Conservation (phyloP, 2,113 vertebrate genomes). For the Platycercus adscitus region DNA sequence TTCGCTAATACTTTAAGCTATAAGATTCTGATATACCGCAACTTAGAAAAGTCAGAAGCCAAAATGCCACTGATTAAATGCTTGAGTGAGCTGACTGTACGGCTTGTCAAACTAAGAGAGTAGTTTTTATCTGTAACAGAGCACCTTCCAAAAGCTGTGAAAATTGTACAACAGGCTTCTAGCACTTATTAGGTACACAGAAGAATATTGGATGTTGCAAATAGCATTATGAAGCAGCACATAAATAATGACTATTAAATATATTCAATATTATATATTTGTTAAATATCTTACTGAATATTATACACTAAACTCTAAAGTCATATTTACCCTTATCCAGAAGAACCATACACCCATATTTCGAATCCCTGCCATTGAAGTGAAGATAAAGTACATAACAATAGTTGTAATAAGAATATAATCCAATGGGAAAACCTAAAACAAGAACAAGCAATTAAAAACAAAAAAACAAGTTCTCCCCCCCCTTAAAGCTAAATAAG, state of each 20-base stretch:
- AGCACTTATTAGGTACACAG: not conserved
- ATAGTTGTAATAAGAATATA: conserved; percentile 96
- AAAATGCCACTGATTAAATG: not conserved
- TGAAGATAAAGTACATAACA: conserved; percentile 97
- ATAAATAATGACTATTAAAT: not conserved
- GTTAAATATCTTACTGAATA: not conserved
- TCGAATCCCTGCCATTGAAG: conserved; percentile 98
- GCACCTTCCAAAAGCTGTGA: not conserved
- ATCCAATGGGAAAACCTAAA: conserved; percentile 95
- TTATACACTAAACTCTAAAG: not conserved
- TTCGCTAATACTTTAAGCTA: not conserved
- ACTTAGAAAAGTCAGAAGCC: not conserved
- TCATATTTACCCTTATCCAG: conserved; percentile 90
- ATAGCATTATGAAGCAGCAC: not conserved
- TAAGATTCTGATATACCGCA: not conserved
- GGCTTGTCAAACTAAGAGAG: not conserved
- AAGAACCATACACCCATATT: conserved; percentile 99
- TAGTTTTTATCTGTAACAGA: not conserved
- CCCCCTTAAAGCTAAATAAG: not conserved
- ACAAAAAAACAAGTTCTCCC: not conserved
- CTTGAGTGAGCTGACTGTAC: not conserved
- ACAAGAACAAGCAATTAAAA: not conserved
- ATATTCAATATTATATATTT: not conserved
- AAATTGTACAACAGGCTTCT: not conserved
- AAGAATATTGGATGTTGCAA: not conserved